Percentiles rank a stretch among this genome's conserved stretches.
These are phyloP conservation scores for Clytia hemisphaerica DNA, from an alignment of 30 jellyfish, hydroid and myxozoan genomes.

Conservation along the genomic window DNA sequence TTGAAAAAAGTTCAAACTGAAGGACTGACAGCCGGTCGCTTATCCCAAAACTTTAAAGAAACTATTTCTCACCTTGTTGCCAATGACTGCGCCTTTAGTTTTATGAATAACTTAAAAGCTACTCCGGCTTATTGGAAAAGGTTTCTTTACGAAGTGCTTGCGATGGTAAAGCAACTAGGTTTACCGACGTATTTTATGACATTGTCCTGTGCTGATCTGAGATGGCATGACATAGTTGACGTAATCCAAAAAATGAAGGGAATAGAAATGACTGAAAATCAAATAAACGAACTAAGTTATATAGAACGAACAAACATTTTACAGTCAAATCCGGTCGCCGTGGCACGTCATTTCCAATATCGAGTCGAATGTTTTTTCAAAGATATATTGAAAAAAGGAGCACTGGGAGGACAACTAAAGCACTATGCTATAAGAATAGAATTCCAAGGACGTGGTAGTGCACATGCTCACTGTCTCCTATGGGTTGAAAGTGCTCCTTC, in stretches of 20 bases:
- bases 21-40: conserved; percentile 15
- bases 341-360: conserved; percentile 41
- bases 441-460: conserved; percentile 2
- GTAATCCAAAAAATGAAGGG: conserved; percentile 1
- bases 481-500: not conserved
- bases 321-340: conserved; percentile 22
- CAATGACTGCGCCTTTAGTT: conserved; percentile 5
- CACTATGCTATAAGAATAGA: conserved; percentile 12
- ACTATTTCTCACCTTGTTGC: not conserved
- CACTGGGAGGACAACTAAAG: not conserved
- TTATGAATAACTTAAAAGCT: conserved; percentile 25
- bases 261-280: conserved; percentile 2
- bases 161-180: conserved; percentile 44
- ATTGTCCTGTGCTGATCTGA: conserved; percentile 34
- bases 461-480: not conserved
- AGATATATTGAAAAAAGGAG: not conserved
- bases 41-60: conserved; percentile 13
- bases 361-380: conserved; percentile 29
- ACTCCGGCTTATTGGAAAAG: conserved; percentile 45
- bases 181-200: conserved; percentile 30
- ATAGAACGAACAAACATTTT: conserved; percentile 13
- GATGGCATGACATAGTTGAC: conserved; percentile 30
- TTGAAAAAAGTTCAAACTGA: not conserved
- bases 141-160: conserved; percentile 29
- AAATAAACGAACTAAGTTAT: conserved; percentile 3